Evolutionary conservation across 2,113 vertebrate genomes (phyloP).

Genomic region (Mobula birostris): DNA sequence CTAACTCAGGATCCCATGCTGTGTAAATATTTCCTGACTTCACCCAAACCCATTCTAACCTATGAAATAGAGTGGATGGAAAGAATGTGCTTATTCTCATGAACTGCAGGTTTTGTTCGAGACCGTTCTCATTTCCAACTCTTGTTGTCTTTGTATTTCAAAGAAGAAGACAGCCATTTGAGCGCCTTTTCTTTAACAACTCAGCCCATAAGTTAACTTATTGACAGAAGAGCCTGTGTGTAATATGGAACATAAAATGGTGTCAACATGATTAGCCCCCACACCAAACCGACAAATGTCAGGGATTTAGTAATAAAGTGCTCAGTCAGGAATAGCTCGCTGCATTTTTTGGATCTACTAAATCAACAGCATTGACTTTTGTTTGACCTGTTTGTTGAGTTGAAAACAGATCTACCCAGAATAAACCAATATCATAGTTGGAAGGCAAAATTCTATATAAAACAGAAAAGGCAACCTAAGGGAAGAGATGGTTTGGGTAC

Average conservation of each 20-base stretch:
- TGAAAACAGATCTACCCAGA: too few relatives aligned
- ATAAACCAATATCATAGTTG: too few relatives aligned
- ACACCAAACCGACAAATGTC: not conserved
- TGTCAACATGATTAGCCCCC: not conserved
- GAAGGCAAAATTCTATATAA: too few relatives aligned
- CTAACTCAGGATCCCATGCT: not conserved
- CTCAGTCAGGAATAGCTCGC: not conserved
- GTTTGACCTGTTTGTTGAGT: too few relatives aligned
- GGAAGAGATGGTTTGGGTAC: too few relatives aligned
- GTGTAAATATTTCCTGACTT: not conserved
- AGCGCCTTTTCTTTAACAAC: not conserved
- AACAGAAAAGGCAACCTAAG: too few relatives aligned
- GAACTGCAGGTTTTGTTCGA: not conserved
- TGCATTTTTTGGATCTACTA: not conserved
- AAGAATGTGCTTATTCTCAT: not conserved
- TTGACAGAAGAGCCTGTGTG: too few relatives aligned
- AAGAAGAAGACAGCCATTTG: not conserved
- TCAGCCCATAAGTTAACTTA: too few relatives aligned
- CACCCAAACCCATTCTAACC: not conserved
- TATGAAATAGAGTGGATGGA: not conserved
- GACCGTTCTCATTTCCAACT: not conserved
- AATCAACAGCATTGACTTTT: too few relatives aligned
- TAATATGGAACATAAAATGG: not conserved
- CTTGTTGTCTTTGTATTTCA: not conserved
- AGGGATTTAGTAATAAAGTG: not conserved